These are phyloP conservation scores for Trachurus trachurus DNA, from an alignment of 2,797 vertebrate species.

Conservation along the genomic window DNA sequence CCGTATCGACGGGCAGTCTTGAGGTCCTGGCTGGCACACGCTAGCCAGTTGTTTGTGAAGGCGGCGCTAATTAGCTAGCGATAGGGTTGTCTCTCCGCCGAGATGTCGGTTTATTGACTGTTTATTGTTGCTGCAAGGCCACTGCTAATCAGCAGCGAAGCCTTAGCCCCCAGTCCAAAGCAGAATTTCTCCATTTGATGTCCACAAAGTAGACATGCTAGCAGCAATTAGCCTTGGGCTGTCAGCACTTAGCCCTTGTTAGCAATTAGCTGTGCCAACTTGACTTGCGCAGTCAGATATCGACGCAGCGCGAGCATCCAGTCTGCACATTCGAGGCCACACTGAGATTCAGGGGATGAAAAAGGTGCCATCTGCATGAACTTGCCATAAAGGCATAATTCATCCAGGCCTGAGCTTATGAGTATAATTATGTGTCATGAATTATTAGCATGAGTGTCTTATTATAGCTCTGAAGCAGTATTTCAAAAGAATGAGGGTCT, in stretches of 20 bases:
- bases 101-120: constrained; percentile 78
- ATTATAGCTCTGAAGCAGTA: constrained; percentile 66
- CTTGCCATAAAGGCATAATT: constrained; percentile 67
- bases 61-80: constrained; percentile 72
- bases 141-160: constrained; percentile 64
- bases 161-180: constrained; percentile 59
- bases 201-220: constrained; percentile 72
- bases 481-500: constrained; percentile 70
- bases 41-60: constrained; percentile 66
- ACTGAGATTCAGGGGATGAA: constrained; percentile 50
- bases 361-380: constrained; percentile 71
- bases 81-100: constrained; percentile 67
- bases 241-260: constrained; percentile 75
- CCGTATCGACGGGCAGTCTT: constrained; percentile 60
- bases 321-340: constrained; percentile 27
- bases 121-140: constrained; percentile 73
- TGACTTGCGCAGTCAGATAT: constrained; percentile 61
- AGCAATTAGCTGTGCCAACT: constrained; percentile 71
- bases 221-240: constrained; percentile 78
- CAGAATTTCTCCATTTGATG: constrained; percentile 75
- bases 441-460: constrained; percentile 73
- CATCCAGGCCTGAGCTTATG: constrained; percentile 62
- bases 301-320: constrained; percentile 35
- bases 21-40: constrained; percentile 51
- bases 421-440: constrained; percentile 75